Evolutionary conservation across 64 coral and sea anemone species (phyloP).

Genomic region (Montipora cactus): DNA sequence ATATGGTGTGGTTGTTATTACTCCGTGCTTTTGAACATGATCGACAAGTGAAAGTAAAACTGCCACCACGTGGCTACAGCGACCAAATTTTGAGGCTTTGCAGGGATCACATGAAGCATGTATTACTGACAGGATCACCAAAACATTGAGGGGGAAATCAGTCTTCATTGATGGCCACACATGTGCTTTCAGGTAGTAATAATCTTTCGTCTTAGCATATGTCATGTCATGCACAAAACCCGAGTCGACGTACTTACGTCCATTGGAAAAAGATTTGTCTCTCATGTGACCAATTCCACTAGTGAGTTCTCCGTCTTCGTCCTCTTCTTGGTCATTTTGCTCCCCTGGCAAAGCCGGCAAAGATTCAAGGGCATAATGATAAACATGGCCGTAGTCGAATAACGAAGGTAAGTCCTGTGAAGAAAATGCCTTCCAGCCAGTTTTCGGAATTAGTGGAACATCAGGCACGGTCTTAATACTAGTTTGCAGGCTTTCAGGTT

Average conservation of each 20-base stretch:
- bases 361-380: conserved; percentile 24
- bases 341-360: background rate
- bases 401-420: conserved; percentile 20
- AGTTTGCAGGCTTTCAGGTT: background rate
- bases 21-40: conserved; percentile 16
- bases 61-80: conserved; percentile 58
- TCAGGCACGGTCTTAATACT: background rate
- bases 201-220: conserved; percentile 31
- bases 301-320: conserved; percentile 8
- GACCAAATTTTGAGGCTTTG: conserved; percentile 47
- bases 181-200: conserved; percentile 64
- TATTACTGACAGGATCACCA: background rate
- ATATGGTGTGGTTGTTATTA: conserved; percentile 29
- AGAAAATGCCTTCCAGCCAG: background rate
- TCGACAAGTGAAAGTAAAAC: conserved; percentile 23
- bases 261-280: conserved; percentile 47
- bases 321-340: background rate
- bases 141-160: conserved; percentile 24
- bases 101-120: conserved; percentile 75
- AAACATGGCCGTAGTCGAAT: conserved; percentile 56
- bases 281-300: conserved; percentile 46
- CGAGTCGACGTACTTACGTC: conserved; percentile 27
- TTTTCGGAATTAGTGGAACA: background rate
- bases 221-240: conserved; percentile 34
- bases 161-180: conserved; percentile 53